Conservation (phyloP, 2,888 invertebrate genomes). For the Carcina quercana region DNA sequence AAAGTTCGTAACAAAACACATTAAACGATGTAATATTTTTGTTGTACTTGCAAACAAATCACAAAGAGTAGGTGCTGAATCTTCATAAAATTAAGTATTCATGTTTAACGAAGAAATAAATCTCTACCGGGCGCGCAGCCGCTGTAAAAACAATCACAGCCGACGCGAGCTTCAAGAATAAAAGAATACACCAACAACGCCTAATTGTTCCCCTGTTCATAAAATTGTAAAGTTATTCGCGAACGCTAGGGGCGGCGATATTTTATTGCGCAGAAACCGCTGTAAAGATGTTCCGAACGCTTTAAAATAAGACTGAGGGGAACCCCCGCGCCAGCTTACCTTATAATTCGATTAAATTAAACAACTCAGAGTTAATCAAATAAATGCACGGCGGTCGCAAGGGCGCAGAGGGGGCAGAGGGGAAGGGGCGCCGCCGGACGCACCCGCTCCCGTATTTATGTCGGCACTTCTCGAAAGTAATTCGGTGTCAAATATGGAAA, state of each 20-base stretch:
- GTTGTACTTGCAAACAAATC: constrained; percentile 30
- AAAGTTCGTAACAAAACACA: no score
- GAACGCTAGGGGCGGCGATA: constrained; percentile 61
- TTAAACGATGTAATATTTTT: constrained; percentile 1
- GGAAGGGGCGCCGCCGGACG: constrained; percentile 29
- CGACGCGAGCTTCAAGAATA: constrained; percentile 60
- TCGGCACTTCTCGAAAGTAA: constrained; percentile 74
- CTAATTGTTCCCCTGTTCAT: constrained; percentile 74
- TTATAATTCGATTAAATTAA: constrained; percentile 75
- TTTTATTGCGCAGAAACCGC: constrained; percentile 72
- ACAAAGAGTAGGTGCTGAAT: constrained; percentile 49
- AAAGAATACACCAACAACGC: constrained; percentile 59
- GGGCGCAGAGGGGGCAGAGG: constrained; percentile 23
- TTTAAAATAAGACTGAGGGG: constrained; percentile 66
- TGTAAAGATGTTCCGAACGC: constrained; percentile 70
- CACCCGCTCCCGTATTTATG: constrained; percentile 56
- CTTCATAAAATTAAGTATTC: constrained; percentile 70
- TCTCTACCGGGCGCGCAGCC: constrained; percentile 40
- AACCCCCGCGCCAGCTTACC: constrained; percentile 48
- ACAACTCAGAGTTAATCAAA: constrained; percentile 75
- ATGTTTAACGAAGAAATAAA: constrained; percentile 67
- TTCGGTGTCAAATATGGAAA: constrained; percentile 75
- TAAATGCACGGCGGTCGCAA: constrained; percentile 66
- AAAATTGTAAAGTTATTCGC: constrained; percentile 72
- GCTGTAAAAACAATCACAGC: constrained; percentile 64